Evolutionary conservation across 2,113 vertebrate species (phyloP).

Genomic region (Gadus macrocephalus): DNA sequence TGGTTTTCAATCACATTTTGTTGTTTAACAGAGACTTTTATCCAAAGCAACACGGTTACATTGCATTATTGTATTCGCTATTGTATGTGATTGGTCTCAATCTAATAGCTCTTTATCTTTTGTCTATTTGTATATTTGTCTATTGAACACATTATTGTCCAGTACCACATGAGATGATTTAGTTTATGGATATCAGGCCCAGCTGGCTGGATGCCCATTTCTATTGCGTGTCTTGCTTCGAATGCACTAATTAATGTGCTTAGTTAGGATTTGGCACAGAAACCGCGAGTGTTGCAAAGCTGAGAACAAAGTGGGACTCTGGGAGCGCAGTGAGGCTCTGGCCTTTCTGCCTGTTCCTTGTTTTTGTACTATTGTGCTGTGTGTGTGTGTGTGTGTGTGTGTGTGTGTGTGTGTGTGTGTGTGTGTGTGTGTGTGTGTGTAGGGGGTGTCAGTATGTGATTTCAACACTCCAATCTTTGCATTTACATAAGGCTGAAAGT

Average conservation of each 20-base stretch:
- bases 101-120: background rate
- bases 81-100: too few relatives aligned
- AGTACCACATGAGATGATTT: conserved; percentile 10
- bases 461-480: background rate
- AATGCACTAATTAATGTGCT: conserved; percentile 20
- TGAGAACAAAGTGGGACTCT: conserved; percentile 10
- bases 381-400: too few relatives aligned
- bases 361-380: conserved; percentile 12
- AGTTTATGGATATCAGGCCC: conserved; percentile 17
- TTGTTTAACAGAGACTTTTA: too few relatives aligned
- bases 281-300: background rate
- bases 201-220: conserved; percentile 13
- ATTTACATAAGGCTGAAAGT: conserved; percentile 13
- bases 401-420: too few relatives aligned
- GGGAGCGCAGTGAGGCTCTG: conserved; percentile 1
- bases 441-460: background rate
- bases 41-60: too few relatives aligned
- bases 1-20: too few relatives aligned
- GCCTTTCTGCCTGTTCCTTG: background rate
- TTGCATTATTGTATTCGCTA: too few relatives aligned
- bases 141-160: background rate
- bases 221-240: background rate
- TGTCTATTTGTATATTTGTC: background rate
- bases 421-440: too few relatives aligned
- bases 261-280: conserved; percentile 15